A percentile compares a stretch with the other conserved stretches of the same genome.
These are phyloP conservation scores for Agapornis roseicollis DNA, from an alignment of 2,113 vertebrate species.

Conservation along the genomic window DNA sequence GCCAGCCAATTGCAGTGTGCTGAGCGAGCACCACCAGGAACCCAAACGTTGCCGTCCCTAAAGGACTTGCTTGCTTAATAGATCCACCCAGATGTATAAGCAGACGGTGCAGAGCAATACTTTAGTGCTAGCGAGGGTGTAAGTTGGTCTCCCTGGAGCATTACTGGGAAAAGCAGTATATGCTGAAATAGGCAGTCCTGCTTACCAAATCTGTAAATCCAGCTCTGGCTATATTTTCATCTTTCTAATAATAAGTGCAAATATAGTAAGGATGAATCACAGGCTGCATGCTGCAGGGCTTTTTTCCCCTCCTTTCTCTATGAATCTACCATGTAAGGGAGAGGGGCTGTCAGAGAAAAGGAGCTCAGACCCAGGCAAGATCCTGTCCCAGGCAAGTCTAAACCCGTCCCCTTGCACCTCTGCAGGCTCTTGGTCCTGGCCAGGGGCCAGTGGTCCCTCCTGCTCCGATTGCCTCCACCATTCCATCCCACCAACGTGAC, in stretches of 20 bases:
- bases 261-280: conserved; percentile 67
- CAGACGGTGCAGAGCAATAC: not conserved
- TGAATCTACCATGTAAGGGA: not conserved
- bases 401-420: not conserved
- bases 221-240: conserved; percentile 56
- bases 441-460: not conserved
- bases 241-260: conserved; percentile 66
- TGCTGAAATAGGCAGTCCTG: conserved; percentile 51
- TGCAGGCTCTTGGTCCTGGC: fast-evolving
- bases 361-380: not conserved
- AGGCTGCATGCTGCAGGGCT: conserved; percentile 4
- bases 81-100: not conserved
- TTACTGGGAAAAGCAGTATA: not conserved
- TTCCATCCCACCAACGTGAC: not conserved
- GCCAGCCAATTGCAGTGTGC: not conserved
- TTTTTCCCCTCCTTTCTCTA: conserved; percentile 1
- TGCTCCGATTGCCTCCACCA: not conserved
- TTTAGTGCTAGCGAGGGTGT: not conserved
- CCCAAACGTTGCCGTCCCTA: not conserved
- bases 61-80: not conserved
- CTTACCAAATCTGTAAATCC: conserved; percentile 58
- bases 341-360: not conserved
- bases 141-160: not conserved
- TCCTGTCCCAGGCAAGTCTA: not conserved
- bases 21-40: not conserved